Evolutionary conservation across 1,140 invertebrate genomes (phyloP), one percentile per base, ranked within the genome.

Genomic region (Calephelis nemesis): DNA sequence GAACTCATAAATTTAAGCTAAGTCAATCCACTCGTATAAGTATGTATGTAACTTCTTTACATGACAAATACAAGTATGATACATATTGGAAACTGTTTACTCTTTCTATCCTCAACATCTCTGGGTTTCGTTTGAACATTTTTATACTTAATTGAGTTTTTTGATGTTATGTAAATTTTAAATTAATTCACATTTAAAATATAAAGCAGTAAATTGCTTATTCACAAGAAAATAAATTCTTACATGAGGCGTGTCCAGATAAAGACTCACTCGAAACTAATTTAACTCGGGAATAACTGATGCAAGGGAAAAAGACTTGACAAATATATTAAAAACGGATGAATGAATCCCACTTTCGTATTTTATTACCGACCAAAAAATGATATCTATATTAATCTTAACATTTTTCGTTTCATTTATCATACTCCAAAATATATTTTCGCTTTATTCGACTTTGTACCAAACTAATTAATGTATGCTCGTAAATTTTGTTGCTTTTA

Each of bases 301-400:
- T n/a, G 13, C 49, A 12, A 50, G 12, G 12, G 49, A 50, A 50
- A 13, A 12, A 7, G 7, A 50, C n/a, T 68, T 85, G 77, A 84
- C 80, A 82, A 81, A 85, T 81, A 78, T 81, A 79, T 83, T 78
- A 74, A 64, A 68, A 75, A 58, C 67, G 67, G 60, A 67, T 71
- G 58, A 47, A 72, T 71, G 63, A 73, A 78, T 76, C 72, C 66
- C 62, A 74, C 73, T 72, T 78, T 75, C 66, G 76, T 79, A 69
- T 77, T 73, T 75, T 74, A 76, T 66, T 76, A 69, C 72, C 69
- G 69, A 68, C 62, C 40, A 66, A 77, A 75, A 71, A 70, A 63
- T 62, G 63, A 50, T 65, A 68, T 67, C 63, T 49, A 65, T 47
- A 47, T 73, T 67, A 50, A 52, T 47, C 50, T 62, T 48, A 12